Conservation (phyloP, 2,888 invertebrate genomes). For the Pimpla rufipes region DNA sequence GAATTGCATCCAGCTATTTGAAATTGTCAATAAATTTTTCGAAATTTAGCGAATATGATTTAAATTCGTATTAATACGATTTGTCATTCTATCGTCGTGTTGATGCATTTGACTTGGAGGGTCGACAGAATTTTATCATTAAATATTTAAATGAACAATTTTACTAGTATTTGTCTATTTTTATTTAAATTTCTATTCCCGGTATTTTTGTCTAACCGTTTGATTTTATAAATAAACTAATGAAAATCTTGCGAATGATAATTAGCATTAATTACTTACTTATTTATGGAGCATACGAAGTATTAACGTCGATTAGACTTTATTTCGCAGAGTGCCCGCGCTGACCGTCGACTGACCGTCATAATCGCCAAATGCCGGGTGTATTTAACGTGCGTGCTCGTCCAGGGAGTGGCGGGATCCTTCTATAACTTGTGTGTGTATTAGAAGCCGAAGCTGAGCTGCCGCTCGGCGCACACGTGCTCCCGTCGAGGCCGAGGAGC, state of each 20-base stretch:
- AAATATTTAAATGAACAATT: too few species aligned
- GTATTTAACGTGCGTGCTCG: conserved; percentile 78
- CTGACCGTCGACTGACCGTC: conserved; percentile 57
- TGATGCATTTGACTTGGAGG: too few species aligned
- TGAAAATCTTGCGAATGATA: background rate
- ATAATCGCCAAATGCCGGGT: conserved; percentile 73
- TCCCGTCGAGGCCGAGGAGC: conserved; percentile 56
- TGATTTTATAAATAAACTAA: too few species aligned
- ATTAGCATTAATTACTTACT: conserved; percentile 26
- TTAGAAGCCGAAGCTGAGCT: conserved; percentile 63
- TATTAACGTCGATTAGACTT: conserved; percentile 42
- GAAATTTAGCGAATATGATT: too few species aligned
- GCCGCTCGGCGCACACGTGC: conserved; percentile 68
- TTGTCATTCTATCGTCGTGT: too few species aligned
- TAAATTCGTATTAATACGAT: too few species aligned
- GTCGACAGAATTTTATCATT: too few species aligned
- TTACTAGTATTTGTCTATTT: too few species aligned
- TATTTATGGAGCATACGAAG: conserved; percentile 4
- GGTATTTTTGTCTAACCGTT: too few species aligned
- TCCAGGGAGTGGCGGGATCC: conserved; percentile 77
- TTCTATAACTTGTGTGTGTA: background rate
- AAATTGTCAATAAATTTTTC: too few species aligned
- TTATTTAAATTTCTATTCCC: too few species aligned
- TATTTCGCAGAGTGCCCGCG: conserved; percentile 54
- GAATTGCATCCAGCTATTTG: too few species aligned